These are phyloP conservation scores for Oriolus oriolus DNA, from an alignment of 2,113 vertebrate species.

Conservation along the genomic window DNA sequence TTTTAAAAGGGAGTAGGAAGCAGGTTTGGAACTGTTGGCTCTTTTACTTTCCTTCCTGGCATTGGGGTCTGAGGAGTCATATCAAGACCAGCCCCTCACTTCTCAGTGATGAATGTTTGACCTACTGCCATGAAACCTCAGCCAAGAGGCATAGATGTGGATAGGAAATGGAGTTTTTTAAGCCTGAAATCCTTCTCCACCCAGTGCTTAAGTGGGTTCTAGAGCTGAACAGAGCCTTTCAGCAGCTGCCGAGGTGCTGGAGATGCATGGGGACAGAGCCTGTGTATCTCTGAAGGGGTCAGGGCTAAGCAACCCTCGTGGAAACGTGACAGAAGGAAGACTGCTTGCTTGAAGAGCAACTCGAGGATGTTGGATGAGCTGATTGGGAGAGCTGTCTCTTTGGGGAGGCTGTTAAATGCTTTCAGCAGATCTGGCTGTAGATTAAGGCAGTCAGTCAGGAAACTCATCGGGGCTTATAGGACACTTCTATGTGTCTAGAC, in stretches of 20 bases:
- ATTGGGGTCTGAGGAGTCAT: neutral
- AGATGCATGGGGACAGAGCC: neutral
- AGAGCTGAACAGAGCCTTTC: neutral
- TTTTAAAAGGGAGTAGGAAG: neutral
- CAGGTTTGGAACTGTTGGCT: neutral
- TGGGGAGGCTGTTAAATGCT: neutral
- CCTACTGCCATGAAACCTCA: neutral
- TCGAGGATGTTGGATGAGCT: neutral
- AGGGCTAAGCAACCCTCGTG: fast-evolving
- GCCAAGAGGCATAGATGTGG: neutral
- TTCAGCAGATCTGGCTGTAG: neutral
- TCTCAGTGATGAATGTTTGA: neutral
- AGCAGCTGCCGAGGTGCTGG: neutral
- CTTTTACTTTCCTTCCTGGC: neutral
- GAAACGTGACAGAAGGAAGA: neutral
- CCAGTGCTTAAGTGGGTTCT: neutral
- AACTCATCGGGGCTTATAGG: neutral
- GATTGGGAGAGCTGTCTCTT: neutral
- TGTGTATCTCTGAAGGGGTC: neutral
- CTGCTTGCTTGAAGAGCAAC: neutral
- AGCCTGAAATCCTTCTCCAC: neutral
- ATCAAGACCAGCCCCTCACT: neutral
- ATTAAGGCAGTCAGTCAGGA: fast-evolving
- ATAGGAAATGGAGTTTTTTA: neutral
- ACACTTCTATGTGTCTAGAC: neutral